Evolutionary conservation across 2,888 invertebrate genomes (phyloP), one percentile per base, ranked within the genome.

Genomic region (Candidula unifasciata): DNA sequence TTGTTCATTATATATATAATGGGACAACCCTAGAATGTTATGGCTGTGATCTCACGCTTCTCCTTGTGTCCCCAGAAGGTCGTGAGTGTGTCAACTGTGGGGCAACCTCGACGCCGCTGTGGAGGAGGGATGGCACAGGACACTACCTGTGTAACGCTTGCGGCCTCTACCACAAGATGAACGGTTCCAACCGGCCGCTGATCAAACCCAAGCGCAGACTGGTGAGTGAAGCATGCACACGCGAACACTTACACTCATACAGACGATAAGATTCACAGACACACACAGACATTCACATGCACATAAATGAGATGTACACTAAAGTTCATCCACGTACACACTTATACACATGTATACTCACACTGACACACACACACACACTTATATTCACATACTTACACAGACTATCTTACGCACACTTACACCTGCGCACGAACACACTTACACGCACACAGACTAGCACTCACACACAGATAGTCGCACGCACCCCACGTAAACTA

Each of bases 111-210:
- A 99, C 99, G 80, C 99, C 99, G 64, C 95, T 99, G 89, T 99
- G 99, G 99, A 95, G 99, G 87, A 95, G 99, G 90, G 99, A 99
- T 94, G 97, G 98, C 87, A 98, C 98, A 81, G 98, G 99, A 33
- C 98, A 99, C 95, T 99, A 99, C 95, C 95, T 98, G 93, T 99
- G 99, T 96, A 99, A 99, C 95, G 99, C 99, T 84, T 99, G 99
- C 95, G 99, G 99, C 87, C 96, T 99, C 86, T 99, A 99, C 95
- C 98, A 98, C 95, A 99, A 99, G 95, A 99, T 99, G 97, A 99
- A 99, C 95, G 98, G 99, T 93, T 97, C 97, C 95, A 98, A 98
- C 95, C 95, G 99, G 92, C 99, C 99, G 87, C 96, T 99, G 93
- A 98, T 99, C 93, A 99, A 99, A 95, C 99, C 99, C 89, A 98